These are phyloP conservation scores for Byasa hedistus DNA, from an alignment of 2,888 invertebrate species.

Conservation along the genomic window DNA sequence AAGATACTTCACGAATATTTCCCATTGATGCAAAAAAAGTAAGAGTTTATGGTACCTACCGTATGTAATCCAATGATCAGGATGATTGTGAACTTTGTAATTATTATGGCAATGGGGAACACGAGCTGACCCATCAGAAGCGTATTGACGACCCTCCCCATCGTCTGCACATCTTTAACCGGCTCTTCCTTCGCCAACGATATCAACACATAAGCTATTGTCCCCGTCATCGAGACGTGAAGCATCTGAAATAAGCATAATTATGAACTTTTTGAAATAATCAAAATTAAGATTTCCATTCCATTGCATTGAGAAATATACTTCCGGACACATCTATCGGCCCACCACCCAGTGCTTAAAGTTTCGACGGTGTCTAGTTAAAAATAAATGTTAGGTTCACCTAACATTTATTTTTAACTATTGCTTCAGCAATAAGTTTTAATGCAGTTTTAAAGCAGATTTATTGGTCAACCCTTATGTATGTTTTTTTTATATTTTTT, in stretches of 20 bases:
- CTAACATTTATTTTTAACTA: no score
- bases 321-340: no score
- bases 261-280: no score
- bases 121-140: conserved; percentile 12
- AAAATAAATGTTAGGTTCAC: no score
- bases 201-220: not conserved
- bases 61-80: conserved; percentile 39
- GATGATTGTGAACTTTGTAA: conserved; percentile 31
- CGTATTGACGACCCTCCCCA: not conserved
- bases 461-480: no score
- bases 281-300: not conserved
- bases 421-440: no score
- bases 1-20: no score
- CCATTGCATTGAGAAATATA: not conserved
- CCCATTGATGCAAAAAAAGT: no score
- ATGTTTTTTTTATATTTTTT: no score
- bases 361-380: no score
- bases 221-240: not conserved
- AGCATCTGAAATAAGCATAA: not conserved
- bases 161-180: not conserved
- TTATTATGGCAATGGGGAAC: conserved; percentile 29
- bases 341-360: no score
- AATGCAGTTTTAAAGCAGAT: no score
- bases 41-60: conserved; percentile 30
- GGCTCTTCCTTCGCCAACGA: not conserved